Base-by-base conservation (phyloP, 2,888 invertebrate species). In the Amblyteles armatorius region DNA sequence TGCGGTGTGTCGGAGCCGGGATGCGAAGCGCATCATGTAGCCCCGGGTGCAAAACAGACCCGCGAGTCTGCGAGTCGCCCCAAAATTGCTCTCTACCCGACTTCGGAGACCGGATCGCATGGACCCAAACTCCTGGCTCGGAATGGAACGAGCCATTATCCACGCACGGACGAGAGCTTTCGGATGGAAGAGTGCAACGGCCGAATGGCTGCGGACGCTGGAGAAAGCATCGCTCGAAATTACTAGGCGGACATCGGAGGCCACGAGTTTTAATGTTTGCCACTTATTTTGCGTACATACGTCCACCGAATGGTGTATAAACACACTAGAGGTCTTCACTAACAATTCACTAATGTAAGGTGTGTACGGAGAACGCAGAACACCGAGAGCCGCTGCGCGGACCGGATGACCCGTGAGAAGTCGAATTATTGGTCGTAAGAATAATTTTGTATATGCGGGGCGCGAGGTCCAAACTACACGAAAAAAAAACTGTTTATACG, bases 401-500 rank as follows among this genome's bases (percentile, higher is more conserved):
- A 72, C 29, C 48, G 67, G 79, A 57, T 68, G 67, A 84, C 76
- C 77, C 22, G 50, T 50, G 57, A 72, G 40, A 80, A 65, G 50
- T 80, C 72, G 80, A 80, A 84, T 84, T 84, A 80, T 67, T 67
- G 60, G 68, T 80, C 80, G 72, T 77, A 84, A 84, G 80, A 72
- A 80, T 71, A 65, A 71, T 79, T 76, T 79, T 16, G n/a, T 48
- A 40, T 19, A 44, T 52, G 67, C 33, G 69, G 9, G 29, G 57
- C 26, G 4, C 22, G 48, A 69, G 13, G 16, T 22, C 60, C 19
- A 57, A 19, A 11, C 44, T 44, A 3, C 44, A 44, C 44, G 36
- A 36, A 9, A 36, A 36, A 36, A 36, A 9, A 9, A 36, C 6
- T 36, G 36, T 36, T 36, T 36, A 36, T 36, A 36, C 36, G 1